Base-by-base conservation (phyloP, 2,888 invertebrate genomes). In the Helicoverpa assulta region DNA sequence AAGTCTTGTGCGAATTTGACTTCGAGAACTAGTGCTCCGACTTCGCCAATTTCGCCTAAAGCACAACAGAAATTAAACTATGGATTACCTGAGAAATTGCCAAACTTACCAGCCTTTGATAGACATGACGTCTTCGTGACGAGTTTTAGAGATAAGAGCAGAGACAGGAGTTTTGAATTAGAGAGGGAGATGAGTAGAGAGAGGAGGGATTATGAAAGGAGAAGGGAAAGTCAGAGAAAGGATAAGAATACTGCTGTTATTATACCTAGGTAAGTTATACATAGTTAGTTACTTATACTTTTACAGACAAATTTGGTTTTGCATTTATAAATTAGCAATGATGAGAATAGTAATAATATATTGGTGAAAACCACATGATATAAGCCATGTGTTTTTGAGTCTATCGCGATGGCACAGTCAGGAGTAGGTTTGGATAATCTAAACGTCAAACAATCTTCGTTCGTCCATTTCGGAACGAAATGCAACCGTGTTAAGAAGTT, bases 51-150 rank as follows among this genome's bases (percentile, higher is more conserved):
- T 3, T 95, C 94, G 0, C 96, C 96, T 0, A 96, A 95, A 90
- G 96, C 96, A 0, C 96, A 96, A 65, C 96, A 96, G 86, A 96
- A 96, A 63, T 80, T 97, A 7, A 96, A 95, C 72, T 97, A 96
- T 75, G 95, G 96, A 0, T 43, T 91, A 2, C 84, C 91, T 53
- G 91, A 89, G 16, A 40, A 63, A 14, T 1, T 65, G 16, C 51
- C 64, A 10, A 54, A 60, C 0, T 12, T 57, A 2, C 64, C 75
- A 5, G 90, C 91, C 0, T 88, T 91, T 19, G 92, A 92, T 0
- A 89, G 92, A 21, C 89, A 89, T 19, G 95, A 96, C 78, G 92
- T 96, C 0, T 95, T 95, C 61, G 93, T 95, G 0, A 95, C 94
- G 0, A 95, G 95, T 71, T 89, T 91, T 63, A 90, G 94, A 58